Base-by-base conservation (phyloP, 2,113 vertebrate genomes). In the western clawed frog (Xenopus tropicalis) region DNA sequence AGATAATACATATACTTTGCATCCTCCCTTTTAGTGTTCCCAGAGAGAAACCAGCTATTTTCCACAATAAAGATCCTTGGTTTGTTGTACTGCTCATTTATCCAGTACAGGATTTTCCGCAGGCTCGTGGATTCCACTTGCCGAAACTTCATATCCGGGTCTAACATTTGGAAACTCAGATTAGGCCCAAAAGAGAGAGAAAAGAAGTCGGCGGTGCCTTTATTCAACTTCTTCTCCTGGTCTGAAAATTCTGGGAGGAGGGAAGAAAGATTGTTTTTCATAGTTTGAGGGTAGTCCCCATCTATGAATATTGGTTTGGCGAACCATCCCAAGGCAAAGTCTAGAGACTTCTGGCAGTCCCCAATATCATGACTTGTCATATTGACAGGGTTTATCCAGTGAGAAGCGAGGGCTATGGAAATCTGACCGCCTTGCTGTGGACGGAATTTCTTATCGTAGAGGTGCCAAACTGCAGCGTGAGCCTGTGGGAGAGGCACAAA, bases 291-390 rank as follows among this genome's bases (percentile, higher is more conserved):
- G 75, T 99, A 99, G 81, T 96, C 93, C 0, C 97, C 97, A 62
- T 99, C 95, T 21, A 88, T 85, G 81, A 98, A 99, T 62, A 99
- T 78, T 1, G 97, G 97, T 59, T 91, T 93, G 56, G 97, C 97
- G 71, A 99, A 99, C 97, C 97, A 99, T 62, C 97, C 95, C 1
- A 99, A 86, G 8, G 97, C 96, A 0, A 95, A 96, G 79, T 98
- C 93, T 59, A 99, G 88, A 19, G 97, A 99, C 78, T 94, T 96
- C 83, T 98, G 94, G 72, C 97, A 98, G 58, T 92, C 90, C 23
- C 79, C 77, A 56, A 93, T 87, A 83, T 87, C 89, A 29, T 93
- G 86, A 68, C 90, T 82, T 0, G 90, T 91, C 66, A 91, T 93
- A 54, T 12, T 90, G 43, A 87, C 91, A 54, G 97, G 97, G 64